Percentiles rank a stretch among this genome's conserved stretches.
These are phyloP conservation scores for Caenorhabditis sp. DNA, from an alignment of 2,888 invertebrate species.

Conservation along the genomic window DNA sequence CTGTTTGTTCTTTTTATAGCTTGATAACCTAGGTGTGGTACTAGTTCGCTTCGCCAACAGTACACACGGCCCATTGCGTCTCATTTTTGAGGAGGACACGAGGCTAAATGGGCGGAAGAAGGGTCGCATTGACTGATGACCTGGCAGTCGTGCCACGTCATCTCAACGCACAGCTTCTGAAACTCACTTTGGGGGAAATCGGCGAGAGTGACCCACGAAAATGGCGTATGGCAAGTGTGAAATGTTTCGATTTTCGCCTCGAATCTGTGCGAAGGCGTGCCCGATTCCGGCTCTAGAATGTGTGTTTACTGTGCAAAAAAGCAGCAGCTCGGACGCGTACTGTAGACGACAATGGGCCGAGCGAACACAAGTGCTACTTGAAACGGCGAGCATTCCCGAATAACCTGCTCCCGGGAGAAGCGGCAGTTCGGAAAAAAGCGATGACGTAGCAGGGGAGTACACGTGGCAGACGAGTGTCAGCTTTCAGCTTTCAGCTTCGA, in stretches of 20 bases:
- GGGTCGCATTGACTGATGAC: slow-evolving; percentile 12
- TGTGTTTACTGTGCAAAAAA: neutral
- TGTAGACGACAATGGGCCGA: neutral
- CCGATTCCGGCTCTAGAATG: slow-evolving; percentile 3
- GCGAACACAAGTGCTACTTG: slow-evolving; percentile 11
- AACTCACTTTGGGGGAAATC: neutral
- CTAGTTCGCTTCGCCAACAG: slow-evolving; percentile 17
- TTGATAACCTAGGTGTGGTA: slow-evolving; percentile 40
- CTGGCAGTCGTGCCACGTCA: slow-evolving; percentile 21
- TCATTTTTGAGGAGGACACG: neutral
- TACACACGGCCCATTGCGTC: slow-evolving; percentile 29
- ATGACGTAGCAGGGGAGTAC: slow-evolving; percentile 3
- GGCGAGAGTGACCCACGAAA: slow-evolving; percentile 1
- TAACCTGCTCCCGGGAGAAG: slow-evolving; percentile 1
- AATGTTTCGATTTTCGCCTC: slow-evolving; percentile 1
- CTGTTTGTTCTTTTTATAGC: slow-evolving; percentile 42
- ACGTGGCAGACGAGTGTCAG: too few relatives aligned
- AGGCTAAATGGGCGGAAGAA: slow-evolving; percentile 16
- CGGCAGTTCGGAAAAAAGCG: neutral
- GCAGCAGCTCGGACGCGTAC: neutral
- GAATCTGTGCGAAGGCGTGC: slow-evolving; percentile 6
- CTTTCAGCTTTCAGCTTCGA: neutral
- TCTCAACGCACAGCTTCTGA: neutral
- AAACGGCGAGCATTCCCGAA: slow-evolving; percentile 4
- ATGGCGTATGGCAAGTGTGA: neutral